Evolutionary conservation across 2,113 vertebrate species (phyloP).

Genomic region (Lophura nycthemera): DNA sequence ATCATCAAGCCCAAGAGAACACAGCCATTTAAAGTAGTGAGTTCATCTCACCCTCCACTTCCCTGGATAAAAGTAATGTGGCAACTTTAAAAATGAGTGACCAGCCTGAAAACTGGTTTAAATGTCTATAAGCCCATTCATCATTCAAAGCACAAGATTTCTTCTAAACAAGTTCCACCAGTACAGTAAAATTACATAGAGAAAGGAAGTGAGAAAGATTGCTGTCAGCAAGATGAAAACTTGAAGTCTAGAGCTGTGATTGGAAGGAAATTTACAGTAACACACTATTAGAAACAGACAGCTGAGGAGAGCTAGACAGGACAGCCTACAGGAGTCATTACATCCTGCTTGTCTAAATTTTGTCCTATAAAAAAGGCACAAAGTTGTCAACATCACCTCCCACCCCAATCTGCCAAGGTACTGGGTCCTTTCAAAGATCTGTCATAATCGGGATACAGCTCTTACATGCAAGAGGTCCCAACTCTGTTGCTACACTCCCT

Average conservation of each 20-base stretch:
- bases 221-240: slow-evolving; percentile 26
- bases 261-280: slow-evolving; percentile 1
- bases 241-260: background rate
- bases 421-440: background rate
- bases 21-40: background rate
- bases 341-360: background rate
- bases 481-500: background rate
- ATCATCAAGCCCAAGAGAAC: background rate
- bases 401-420: background rate
- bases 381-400: background rate
- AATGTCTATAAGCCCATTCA: slow-evolving; percentile 3
- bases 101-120: slow-evolving; percentile 12
- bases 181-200: background rate
- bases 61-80: background rate
- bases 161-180: background rate
- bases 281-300: background rate
- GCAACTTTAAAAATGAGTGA: slow-evolving; percentile 27
- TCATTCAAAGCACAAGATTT: background rate
- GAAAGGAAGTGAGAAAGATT: background rate
- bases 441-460: background rate
- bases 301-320: background rate
- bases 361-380: slow-evolving; percentile 1
- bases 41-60: background rate
- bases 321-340: background rate
- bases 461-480: background rate